phyloP scores from a whole-genome alignment of 64 coral and sea anemone genomes.

The Orbicella faveolata region DNA sequence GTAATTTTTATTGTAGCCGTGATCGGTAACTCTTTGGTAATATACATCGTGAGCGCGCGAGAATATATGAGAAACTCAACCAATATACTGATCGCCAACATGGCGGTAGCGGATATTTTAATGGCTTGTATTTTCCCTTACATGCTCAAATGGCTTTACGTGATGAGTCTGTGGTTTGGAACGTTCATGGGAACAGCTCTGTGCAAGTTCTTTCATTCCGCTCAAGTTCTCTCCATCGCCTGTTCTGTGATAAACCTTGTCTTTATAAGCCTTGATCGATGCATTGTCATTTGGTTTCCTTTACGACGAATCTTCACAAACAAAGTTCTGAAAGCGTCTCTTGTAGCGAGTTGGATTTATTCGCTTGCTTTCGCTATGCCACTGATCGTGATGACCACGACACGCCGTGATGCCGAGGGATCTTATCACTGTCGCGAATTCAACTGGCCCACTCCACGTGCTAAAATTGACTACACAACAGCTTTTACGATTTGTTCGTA shows the following conservation, averaged over 20 bases:
- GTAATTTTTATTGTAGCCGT: constrained; percentile 63
- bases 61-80: constrained; percentile 80
- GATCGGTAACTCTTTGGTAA: constrained; percentile 65
- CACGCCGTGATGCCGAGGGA: neutral
- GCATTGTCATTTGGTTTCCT: constrained; percentile 71
- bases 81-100: constrained; percentile 86
- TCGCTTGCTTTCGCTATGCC: constrained; percentile 50
- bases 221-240: constrained; percentile 45
- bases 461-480: neutral
- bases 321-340: constrained; percentile 59
- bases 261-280: constrained; percentile 78
- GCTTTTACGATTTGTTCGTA: constrained; percentile 57
- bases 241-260: constrained; percentile 79
- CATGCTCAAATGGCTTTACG: constrained; percentile 71
- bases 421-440: constrained; percentile 1
- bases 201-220: constrained; percentile 58
- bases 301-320: constrained; percentile 47
- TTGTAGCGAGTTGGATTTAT: constrained; percentile 56
- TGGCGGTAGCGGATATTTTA: constrained; percentile 77
- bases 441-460: neutral
- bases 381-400: constrained; percentile 34
- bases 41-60: constrained; percentile 63
- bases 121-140: constrained; percentile 65
- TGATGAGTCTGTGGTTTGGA: constrained; percentile 61
- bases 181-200: constrained; percentile 46